phyloP scores from a whole-genome alignment of 2,113 vertebrate genomes.

The Corythoichthys intestinalis region DNA sequence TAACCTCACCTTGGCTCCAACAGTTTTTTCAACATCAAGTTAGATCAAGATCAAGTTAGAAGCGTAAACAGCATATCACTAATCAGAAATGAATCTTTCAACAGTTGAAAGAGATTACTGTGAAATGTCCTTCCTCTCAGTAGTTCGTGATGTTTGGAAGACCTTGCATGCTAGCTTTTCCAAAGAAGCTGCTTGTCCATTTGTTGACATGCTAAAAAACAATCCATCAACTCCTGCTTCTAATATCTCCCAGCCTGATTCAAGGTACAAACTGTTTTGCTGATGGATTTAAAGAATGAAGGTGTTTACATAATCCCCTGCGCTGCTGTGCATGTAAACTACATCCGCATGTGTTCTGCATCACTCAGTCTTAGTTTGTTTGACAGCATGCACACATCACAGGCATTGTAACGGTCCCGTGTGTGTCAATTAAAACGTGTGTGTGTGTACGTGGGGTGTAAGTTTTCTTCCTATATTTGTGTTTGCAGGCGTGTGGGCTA shows the following conservation, averaged over 20 bases:
- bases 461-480: slow-evolving; percentile 36
- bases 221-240: slow-evolving; percentile 50
- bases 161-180: slow-evolving; percentile 42
- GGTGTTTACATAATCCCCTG: slow-evolving; percentile 40
- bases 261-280: slow-evolving; percentile 24
- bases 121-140: slow-evolving; percentile 31
- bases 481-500: slow-evolving; percentile 90
- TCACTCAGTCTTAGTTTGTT: slow-evolving; percentile 43
- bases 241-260: slow-evolving; percentile 30
- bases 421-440: slow-evolving; percentile 50
- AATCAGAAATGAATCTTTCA: slow-evolving; percentile 2
- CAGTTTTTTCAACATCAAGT: too few relatives aligned
- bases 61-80: neutral
- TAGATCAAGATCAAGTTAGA: neutral
- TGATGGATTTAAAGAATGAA: slow-evolving; percentile 29
- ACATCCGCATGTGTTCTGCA: slow-evolving; percentile 39
- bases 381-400: slow-evolving; percentile 27
- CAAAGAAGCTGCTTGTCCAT: slow-evolving; percentile 34
- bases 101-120: slow-evolving; percentile 18
- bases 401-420: neutral
- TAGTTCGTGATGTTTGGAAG: slow-evolving; percentile 22
- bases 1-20: too few relatives aligned
- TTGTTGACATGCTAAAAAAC: slow-evolving; percentile 47
- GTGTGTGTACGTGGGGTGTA: slow-evolving; percentile 17
- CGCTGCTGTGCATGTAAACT: slow-evolving; percentile 49